A percentile compares a stretch with the other conserved stretches of the same genome.
phyloP scores from a whole-genome alignment of 2,113 vertebrate species.

The Marmota flaviventris region DNA sequence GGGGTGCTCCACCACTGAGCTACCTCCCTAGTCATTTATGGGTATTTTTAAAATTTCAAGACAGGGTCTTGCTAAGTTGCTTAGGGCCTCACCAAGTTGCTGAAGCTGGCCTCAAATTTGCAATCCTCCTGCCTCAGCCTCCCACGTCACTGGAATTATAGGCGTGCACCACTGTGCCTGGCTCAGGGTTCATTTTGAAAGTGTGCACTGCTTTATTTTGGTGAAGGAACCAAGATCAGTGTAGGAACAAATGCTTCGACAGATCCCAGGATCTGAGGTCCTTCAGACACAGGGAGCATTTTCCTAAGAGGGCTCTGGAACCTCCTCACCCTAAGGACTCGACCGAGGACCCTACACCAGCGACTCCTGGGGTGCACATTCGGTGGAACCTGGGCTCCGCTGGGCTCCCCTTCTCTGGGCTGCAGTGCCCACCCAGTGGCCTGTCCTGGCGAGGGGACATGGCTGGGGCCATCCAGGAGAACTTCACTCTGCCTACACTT shows the following conservation, averaged over 20 bases:
- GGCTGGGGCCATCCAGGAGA: rapidly evolving
- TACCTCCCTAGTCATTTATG: too few species aligned
- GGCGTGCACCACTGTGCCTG: too few species aligned
- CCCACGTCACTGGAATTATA: too few species aligned
- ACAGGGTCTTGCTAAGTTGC: too few species aligned
- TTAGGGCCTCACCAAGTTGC: neutral
- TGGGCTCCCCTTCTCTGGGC: rapidly evolving
- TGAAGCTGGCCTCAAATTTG: neutral
- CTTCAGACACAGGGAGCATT: rapidly evolving
- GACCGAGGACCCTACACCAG: rapidly evolving
- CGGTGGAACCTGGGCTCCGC: neutral
- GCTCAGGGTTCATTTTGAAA: neutral
- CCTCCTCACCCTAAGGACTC: too few species aligned
- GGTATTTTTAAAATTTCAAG: too few species aligned
- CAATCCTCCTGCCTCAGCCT: neutral
- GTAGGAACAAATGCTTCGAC: neutral
- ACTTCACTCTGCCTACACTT: rapidly evolving
- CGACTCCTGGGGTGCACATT: rapidly evolving
- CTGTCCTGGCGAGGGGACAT: neutral
- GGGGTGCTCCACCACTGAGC: too few species aligned
- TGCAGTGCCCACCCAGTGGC: neutral
- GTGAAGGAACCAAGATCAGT: rapidly evolving
- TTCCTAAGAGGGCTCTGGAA: neutral
- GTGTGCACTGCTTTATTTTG: rapidly evolving
- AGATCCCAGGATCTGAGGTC: neutral